Conservation (phyloP, 2,797 vertebrate genomes). For the Syngnathus acus region DNA sequence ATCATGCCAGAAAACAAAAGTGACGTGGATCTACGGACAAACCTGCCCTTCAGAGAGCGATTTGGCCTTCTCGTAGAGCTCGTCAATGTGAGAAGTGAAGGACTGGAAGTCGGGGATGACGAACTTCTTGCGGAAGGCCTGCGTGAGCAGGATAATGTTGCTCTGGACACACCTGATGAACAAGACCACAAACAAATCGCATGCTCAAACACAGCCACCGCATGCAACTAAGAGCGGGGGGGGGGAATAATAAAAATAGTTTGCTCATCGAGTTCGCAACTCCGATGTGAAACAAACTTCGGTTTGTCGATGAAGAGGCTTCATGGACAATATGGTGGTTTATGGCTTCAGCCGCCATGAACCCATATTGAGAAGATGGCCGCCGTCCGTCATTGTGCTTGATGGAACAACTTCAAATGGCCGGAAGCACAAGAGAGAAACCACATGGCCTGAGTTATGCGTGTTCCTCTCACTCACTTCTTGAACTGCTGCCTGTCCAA, state of each 20-base stretch:
- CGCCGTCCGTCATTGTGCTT: not conserved
- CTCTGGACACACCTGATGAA: conserved; percentile 91
- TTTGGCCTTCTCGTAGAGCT: conserved; percentile 87
- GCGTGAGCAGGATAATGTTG: conserved; percentile 97
- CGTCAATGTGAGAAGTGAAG: conserved; percentile 92
- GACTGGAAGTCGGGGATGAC: conserved; percentile 97
- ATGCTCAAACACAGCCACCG: conserved; percentile 40
- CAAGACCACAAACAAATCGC: conserved; percentile 45
- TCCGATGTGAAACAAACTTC: conserved; percentile 50
- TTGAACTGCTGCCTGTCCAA: conserved; percentile 95
- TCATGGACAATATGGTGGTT: conserved; percentile 16
- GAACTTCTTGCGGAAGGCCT: conserved; percentile 98
- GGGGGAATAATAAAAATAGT: conserved; percentile 10
- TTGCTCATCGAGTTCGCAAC: conserved; percentile 34
- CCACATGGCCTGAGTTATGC: not conserved
- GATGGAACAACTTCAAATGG: not conserved
- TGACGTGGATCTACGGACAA: conserved; percentile 36
- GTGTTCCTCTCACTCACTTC: conserved; percentile 77
- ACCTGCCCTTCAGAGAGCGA: conserved; percentile 90
- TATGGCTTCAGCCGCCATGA: conserved; percentile 19
- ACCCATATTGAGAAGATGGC: conserved; percentile 4
- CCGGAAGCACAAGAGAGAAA: not conserved
- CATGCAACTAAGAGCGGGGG: conserved; percentile 24
- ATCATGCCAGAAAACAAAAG: conserved; percentile 1
- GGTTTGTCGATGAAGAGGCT: conserved; percentile 26